Evolutionary conservation across 2,888 invertebrate species (phyloP), one percentile per base, ranked within the genome.

Genomic region (Corythucha ciliata): DNA sequence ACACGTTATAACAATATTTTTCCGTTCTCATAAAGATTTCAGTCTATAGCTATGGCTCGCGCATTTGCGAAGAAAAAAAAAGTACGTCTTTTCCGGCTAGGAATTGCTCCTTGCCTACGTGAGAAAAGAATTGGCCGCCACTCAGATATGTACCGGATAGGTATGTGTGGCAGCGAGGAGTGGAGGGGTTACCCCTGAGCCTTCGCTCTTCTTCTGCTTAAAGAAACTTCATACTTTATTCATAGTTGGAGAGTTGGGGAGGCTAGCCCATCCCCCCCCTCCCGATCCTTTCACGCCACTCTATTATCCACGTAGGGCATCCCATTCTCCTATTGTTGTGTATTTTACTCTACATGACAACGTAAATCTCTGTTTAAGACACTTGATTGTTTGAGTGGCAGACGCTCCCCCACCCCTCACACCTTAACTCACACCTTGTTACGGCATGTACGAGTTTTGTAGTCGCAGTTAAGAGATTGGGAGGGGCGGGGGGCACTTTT

Each of bases 171-270:
- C n/a, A n/a, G n/a, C n/a, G n/a, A n/a, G n/a, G n/a, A n/a, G n/a
- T n/a, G n/a, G n/a, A n/a, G n/a, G n/a, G n/a, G n/a, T n/a, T n/a
- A n/a, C 33, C 33, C 18, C 18, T 33, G 14, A 18, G 14, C 33
- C 33, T 7, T 33, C 33, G 33, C 33, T 33, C 33, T 33, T 18
- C 18, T 33, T 33, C 18, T 33, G n/a, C n/a, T n/a, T n/a, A n/a
- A n/a, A n/a, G n/a, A n/a, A n/a, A n/a, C 49, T 49, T 49, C 49
- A 49, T 49, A 49, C 42, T 49, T 49, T 49, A 49, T 49, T 49
- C 49, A 49, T 49, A 26, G 49, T 18, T 26, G 36, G 36, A 33
- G 47, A n/a, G n/a, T 33, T 33, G 14, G 14, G 14, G 18, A 33
- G 33, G 18, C 33, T 14, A 33, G 33, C 33, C 33, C 33, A 16